phyloP scores from a whole-genome alignment of 1,140 invertebrate species.

The Adelges cooleyi region DNA sequence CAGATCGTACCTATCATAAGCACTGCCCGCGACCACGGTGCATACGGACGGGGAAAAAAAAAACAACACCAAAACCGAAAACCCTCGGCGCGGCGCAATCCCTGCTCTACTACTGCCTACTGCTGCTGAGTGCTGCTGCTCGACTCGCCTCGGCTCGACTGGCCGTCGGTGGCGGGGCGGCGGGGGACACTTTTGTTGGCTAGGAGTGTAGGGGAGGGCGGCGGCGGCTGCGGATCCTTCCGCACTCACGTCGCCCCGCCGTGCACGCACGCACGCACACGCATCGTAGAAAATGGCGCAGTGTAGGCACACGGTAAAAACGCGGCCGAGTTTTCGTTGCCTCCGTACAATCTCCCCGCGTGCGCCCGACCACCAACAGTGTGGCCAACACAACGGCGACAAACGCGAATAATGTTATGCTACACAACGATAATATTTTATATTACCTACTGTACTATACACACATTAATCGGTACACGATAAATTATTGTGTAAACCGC shows the following conservation, averaged over 20 bases:
- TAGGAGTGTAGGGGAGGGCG: background rate
- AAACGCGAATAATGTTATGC: no score
- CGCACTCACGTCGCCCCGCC: background rate
- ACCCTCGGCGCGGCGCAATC: background rate
- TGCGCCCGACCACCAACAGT: no score
- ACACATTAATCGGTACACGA: no score
- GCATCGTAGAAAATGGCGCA: slow-evolving; percentile 1
- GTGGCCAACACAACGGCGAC: no score
- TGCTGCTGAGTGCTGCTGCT: background rate
- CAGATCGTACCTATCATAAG: slow-evolving; percentile 15
- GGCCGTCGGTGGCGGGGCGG: background rate
- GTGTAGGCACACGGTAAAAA: background rate
- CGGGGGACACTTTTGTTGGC: background rate
- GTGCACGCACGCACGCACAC: no score
- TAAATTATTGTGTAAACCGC: no score
- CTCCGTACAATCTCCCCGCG: no score
- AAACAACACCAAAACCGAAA: slow-evolving; percentile 9
- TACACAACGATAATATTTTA: no score
- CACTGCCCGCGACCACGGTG: slow-evolving; percentile 11
- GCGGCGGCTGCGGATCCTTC: background rate
- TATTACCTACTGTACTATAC: no score
- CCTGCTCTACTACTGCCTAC: background rate
- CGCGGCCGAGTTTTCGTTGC: background rate
- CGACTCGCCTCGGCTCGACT: background rate
- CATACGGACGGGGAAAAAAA: no score